These are phyloP conservation scores for Aphelenchoides besseyi DNA, from an alignment of 1,140 invertebrate species.

Conservation along the genomic window DNA sequence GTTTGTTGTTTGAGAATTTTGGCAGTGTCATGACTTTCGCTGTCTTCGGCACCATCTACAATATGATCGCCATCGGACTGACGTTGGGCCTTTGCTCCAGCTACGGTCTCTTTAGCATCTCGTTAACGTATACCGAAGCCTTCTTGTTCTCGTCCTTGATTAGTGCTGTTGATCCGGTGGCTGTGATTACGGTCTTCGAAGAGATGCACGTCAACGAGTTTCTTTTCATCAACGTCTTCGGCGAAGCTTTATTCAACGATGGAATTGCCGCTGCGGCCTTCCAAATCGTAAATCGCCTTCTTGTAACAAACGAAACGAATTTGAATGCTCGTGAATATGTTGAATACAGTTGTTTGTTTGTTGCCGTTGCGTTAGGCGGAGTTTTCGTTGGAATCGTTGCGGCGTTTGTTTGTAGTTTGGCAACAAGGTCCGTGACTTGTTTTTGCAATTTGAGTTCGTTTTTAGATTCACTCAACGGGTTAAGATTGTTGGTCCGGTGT, in stretches of 20 bases:
- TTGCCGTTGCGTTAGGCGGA: slow-evolving; percentile 86
- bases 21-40: slow-evolving; percentile 92
- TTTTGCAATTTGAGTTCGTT: background rate
- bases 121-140: slow-evolving; percentile 71
- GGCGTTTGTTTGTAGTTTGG: slow-evolving; percentile 81
- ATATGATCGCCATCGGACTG: slow-evolving; percentile 56
- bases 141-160: slow-evolving; percentile 90
- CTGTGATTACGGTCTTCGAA: slow-evolving; percentile 68
- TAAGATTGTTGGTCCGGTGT: slow-evolving; percentile 45
- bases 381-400: slow-evolving; percentile 87
- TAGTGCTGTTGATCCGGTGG: slow-evolving; percentile 97
- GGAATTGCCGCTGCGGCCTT: slow-evolving; percentile 88
- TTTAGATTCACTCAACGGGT: slow-evolving; percentile 43
- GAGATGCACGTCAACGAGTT: slow-evolving; percentile 90
- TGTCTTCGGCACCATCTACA: slow-evolving; percentile 71
- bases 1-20: slow-evolving; percentile 64
- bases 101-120: slow-evolving; percentile 46
- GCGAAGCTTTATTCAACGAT: slow-evolving; percentile 93
- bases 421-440: slow-evolving; percentile 39
- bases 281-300: slow-evolving; percentile 88
- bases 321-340: slow-evolving; percentile 69
- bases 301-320: slow-evolving; percentile 50
- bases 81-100: slow-evolving; percentile 31
- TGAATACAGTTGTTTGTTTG: slow-evolving; percentile 80
- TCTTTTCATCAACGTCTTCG: slow-evolving; percentile 96